Percentiles rank a stretch among this genome's conserved stretches.
Conservation (phyloP, 2,888 invertebrate species). For the Fissipunctia ypsillon region DNA sequence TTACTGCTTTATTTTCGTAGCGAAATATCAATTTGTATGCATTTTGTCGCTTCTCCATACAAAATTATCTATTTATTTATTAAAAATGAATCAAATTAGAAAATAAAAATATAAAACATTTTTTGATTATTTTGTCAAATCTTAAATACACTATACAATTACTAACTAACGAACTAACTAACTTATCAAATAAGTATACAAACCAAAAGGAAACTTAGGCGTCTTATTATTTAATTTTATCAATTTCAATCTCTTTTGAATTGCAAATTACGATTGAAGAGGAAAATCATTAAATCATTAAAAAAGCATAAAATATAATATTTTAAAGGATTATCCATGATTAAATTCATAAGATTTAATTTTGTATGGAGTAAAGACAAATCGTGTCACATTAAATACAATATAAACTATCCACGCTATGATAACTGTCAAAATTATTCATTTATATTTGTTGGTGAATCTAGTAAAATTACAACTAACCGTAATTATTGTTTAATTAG, state of each 20-base stretch:
- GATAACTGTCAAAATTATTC: background rate
- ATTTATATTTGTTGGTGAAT: background rate
- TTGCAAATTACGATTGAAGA: too few species aligned
- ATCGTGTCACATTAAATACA: background rate
- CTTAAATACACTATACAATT: too few species aligned
- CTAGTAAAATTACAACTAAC: background rate
- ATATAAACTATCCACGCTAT: background rate
- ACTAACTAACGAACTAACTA: too few species aligned
- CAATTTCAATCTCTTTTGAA: too few species aligned
- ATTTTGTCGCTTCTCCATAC: background rate
- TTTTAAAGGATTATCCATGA: background rate
- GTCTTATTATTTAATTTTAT: too few species aligned
- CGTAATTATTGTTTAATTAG: slow-evolving; percentile 5
- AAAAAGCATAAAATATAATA: background rate
- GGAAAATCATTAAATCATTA: too few species aligned
- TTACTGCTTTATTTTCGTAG: slow-evolving; percentile 5
- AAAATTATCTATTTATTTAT: background rate
- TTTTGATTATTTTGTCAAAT: too few species aligned
- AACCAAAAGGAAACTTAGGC: too few species aligned
- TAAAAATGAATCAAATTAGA: too few species aligned
- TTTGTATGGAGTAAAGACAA: background rate
- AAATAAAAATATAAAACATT: too few species aligned
- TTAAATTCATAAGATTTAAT: background rate
- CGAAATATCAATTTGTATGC: background rate
- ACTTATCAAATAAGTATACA: too few species aligned